Evolutionary conservation across 2,888 invertebrate species (phyloP).

Genomic region (Leucoma salicis): DNA sequence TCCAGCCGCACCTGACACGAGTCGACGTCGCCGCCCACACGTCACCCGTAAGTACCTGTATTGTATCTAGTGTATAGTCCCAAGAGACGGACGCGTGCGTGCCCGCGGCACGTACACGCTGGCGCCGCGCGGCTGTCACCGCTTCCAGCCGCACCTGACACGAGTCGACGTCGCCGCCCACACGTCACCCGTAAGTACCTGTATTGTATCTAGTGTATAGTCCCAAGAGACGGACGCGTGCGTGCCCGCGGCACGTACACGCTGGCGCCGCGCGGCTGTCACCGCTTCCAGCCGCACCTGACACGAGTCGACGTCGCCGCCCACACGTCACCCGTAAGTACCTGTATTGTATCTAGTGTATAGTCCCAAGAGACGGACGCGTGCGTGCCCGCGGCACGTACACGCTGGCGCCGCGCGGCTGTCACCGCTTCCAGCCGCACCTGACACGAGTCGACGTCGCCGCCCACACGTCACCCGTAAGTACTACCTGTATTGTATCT

Average conservation of each 20-base stretch:
- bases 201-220: too few relatives aligned
- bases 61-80: too few relatives aligned
- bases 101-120: conserved; percentile 86
- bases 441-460: conserved; percentile 35
- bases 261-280: conserved; percentile 90
- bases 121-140: conserved; percentile 90
- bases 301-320: conserved; percentile 35
- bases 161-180: conserved; percentile 33
- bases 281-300: conserved; percentile 83
- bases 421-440: conserved; percentile 87
- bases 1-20: conserved; percentile 62
- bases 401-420: conserved; percentile 88
- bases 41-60: conserved; percentile 9
- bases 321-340: conserved; percentile 3
- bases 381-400: too few relatives aligned
- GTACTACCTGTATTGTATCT: too few relatives aligned
- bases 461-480: conserved; percentile 6
- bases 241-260: too few relatives aligned
- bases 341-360: too few relatives aligned
- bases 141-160: conserved; percentile 76
- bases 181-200: conserved; percentile 7
- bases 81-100: conserved; percentile 91
- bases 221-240: too few relatives aligned
- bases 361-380: too few relatives aligned
- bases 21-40: conserved; percentile 32